Evolutionary conservation across 2,797 vertebrate genomes (phyloP).

Genomic region (Chiloscyllium punctatum): DNA sequence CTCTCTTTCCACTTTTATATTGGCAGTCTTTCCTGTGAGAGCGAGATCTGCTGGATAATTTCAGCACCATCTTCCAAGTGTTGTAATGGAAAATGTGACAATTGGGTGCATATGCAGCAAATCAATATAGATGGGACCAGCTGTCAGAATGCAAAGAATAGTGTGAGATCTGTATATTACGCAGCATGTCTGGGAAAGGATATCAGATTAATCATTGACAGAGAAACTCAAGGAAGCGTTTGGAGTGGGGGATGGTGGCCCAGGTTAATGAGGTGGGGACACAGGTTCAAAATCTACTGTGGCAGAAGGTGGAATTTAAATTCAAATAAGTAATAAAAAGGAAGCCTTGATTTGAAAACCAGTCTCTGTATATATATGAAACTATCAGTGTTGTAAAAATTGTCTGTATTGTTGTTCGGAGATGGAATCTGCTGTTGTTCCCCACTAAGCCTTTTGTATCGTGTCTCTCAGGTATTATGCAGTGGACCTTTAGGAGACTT

Average conservation of each 20-base stretch:
- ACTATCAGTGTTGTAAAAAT: too few species aligned
- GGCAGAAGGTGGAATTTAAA: neutral
- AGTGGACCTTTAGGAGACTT: too few species aligned
- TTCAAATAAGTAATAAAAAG: neutral
- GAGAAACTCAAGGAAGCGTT: neutral
- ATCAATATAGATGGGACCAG: neutral
- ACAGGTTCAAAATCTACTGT: neutral
- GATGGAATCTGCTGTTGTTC: neutral
- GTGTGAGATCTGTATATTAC: neutral
- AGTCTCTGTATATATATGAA: neutral
- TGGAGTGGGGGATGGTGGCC: neutral
- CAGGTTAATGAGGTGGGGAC: neutral
- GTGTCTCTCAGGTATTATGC: too few species aligned
- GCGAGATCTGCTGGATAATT: neutral
- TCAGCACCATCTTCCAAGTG: neutral
- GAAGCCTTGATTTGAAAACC: too few species aligned
- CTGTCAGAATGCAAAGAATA: constrained; percentile 4
- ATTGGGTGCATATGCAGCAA: neutral
- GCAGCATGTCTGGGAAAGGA: neutral
- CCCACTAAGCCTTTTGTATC: too few species aligned
- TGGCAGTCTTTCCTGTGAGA: neutral
- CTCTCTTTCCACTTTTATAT: neutral
- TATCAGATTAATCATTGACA: neutral
- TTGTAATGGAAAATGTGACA: constrained; percentile 15
- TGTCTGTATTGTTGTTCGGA: neutral